Conservation (phyloP, 2,797 vertebrate genomes). For the Simalia tracyae region DNA sequence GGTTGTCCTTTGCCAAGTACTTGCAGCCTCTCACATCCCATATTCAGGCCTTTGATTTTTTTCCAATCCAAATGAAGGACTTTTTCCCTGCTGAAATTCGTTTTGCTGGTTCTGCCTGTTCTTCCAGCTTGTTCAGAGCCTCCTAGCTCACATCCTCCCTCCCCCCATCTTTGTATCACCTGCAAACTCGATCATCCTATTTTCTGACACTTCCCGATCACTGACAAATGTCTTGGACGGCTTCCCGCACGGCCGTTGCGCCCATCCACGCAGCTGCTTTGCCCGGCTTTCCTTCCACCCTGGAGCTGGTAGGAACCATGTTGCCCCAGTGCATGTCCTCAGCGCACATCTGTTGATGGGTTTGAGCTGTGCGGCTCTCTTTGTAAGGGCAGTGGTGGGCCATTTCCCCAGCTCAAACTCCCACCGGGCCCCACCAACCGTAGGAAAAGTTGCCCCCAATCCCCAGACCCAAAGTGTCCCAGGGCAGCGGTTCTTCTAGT, state of each 20-base stretch:
- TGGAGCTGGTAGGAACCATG: not conserved
- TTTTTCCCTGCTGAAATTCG: not conserved
- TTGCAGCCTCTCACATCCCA: accelerated
- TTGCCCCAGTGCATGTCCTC: no score
- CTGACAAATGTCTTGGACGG: accelerated
- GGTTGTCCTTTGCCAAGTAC: not conserved
- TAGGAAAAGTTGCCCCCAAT: not conserved
- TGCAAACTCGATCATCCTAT: not conserved
- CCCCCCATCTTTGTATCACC: not conserved
- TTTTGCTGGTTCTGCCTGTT: not conserved
- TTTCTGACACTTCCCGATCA: accelerated
- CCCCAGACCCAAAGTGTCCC: not conserved
- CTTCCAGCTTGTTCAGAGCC: not conserved
- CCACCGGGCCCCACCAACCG: no score
- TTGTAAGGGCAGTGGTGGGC: not conserved
- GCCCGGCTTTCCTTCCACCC: not conserved
- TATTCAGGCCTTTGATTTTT: not conserved
- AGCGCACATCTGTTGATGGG: not conserved
- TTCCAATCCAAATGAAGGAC: not conserved
- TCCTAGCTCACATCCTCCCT: not conserved
- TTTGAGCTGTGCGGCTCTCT: not conserved
- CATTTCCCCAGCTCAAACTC: not conserved
- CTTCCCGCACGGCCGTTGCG: not conserved
- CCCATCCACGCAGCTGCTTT: not conserved
- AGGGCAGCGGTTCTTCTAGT: not conserved